These are phyloP conservation scores for Sussaba pulchella DNA, from an alignment of 2,888 invertebrate species.

Conservation along the genomic window DNA sequence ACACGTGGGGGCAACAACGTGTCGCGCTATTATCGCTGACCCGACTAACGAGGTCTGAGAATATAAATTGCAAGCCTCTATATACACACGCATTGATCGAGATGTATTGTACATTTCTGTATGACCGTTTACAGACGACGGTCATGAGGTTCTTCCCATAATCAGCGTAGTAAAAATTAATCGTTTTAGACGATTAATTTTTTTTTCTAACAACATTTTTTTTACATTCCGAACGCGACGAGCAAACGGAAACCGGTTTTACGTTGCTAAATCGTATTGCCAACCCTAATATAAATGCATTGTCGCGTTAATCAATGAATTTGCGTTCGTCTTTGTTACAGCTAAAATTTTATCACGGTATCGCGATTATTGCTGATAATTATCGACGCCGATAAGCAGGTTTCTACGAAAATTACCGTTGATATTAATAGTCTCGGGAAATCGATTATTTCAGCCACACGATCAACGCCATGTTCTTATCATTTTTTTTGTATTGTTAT, in stretches of 20 bases:
- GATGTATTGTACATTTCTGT: background rate
- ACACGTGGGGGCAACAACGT: conserved; percentile 27
- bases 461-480: background rate
- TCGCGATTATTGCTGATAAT: conserved; percentile 13
- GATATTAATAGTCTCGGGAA: conserved; percentile 34
- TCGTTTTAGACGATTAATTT: no score
- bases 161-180: no score
- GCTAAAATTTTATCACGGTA: background rate
- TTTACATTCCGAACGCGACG: background rate
- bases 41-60: conserved; percentile 22
- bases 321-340: background rate
- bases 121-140: background rate
- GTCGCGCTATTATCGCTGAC: conserved; percentile 15
- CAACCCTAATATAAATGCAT: no score
- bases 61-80: background rate
- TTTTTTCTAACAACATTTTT: no score
- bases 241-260: background rate
- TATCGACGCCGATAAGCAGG: conserved; percentile 22
- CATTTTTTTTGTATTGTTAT: conserved; percentile 2
- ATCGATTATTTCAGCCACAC: conserved; percentile 33
- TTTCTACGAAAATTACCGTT: conserved; percentile 19
- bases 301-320: no score
- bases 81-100: background rate
- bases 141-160: background rate
- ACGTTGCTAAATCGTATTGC: no score